Conservation (phyloP, 2,797 vertebrate genomes). For the Mormyrus proboscirostris region DNA sequence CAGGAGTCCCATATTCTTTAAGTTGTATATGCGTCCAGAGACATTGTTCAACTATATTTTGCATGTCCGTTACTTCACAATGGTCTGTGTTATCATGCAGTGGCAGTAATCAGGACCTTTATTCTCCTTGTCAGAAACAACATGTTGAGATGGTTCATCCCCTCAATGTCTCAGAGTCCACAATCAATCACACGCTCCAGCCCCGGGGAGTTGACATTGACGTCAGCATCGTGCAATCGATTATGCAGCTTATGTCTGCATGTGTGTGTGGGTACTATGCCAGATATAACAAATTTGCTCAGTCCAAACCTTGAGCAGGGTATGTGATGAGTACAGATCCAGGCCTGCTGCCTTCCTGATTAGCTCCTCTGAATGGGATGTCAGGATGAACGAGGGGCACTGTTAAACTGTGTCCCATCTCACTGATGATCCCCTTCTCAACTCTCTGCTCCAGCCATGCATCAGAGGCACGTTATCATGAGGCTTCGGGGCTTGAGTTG, state of each 20-base stretch:
- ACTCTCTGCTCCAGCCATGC: not conserved
- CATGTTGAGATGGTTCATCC: not conserved
- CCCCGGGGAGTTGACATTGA: constrained; percentile 21
- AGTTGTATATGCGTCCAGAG: not conserved
- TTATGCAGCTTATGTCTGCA: constrained; percentile 5
- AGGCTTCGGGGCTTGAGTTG: not conserved
- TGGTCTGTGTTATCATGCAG: not conserved
- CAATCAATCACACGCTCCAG: not conserved
- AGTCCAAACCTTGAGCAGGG: not conserved
- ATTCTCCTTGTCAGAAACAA: constrained; percentile 13
- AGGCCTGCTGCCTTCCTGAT: not conserved
- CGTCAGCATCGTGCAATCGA: constrained; percentile 22
- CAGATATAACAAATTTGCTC: constrained; percentile 8
- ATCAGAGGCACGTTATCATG: not conserved
- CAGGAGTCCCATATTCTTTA: not conserved
- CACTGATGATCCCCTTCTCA: not conserved
- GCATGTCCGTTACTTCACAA: not conserved
- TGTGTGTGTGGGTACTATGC: constrained; percentile 22
- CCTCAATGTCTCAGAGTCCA: not conserved
- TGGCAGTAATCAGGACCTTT: constrained; percentile 15
- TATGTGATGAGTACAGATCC: not conserved
- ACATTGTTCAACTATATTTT: not conserved
- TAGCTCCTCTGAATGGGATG: not conserved
- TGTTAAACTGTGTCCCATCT: not conserved
- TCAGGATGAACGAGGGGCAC: not conserved